A percentile compares a stretch with the other conserved stretches of the same genome.
phyloP scores from a whole-genome alignment of 1,140 invertebrate species.

The Colletes latitarsis region DNA sequence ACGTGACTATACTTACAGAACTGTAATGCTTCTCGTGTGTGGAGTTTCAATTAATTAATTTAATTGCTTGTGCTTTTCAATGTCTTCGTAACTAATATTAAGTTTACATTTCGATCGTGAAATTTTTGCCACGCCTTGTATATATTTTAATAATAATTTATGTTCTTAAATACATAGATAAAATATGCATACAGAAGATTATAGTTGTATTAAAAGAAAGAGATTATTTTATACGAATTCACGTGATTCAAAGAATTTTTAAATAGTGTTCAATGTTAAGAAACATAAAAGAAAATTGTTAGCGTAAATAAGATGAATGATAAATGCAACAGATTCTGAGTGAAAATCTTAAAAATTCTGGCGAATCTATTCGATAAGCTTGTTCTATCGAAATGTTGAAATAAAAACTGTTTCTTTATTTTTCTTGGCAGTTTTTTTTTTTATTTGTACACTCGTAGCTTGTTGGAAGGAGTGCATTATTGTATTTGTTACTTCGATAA shows the following conservation, averaged over 20 bases:
- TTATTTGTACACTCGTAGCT: no score
- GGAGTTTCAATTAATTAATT: constrained; percentile 3
- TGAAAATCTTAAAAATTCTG: constrained; percentile 22
- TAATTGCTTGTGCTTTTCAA: neutral
- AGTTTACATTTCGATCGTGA: neutral
- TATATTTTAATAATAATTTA: constrained; percentile 2
- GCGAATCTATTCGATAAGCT: neutral
- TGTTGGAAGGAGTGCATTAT: neutral
- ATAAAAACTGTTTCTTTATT: neutral
- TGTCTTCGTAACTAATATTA: neutral
- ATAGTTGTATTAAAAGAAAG: neutral
- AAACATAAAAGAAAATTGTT: neutral
- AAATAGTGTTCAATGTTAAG: neutral
- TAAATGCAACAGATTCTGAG: neutral
- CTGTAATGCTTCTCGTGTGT: neutral
- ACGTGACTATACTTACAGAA: neutral
- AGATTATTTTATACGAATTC: constrained; percentile 15
- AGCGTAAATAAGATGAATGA: neutral
- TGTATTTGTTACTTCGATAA: neutral
- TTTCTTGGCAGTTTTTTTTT: no score
- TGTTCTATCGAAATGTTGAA: neutral
- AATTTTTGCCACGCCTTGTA: neutral
- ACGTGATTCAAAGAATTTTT: neutral
- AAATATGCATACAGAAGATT: neutral
- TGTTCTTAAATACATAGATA: constrained; percentile 7